Conservation (phyloP, 2,888 invertebrate genomes). For the Prenolepis imparis region DNA sequence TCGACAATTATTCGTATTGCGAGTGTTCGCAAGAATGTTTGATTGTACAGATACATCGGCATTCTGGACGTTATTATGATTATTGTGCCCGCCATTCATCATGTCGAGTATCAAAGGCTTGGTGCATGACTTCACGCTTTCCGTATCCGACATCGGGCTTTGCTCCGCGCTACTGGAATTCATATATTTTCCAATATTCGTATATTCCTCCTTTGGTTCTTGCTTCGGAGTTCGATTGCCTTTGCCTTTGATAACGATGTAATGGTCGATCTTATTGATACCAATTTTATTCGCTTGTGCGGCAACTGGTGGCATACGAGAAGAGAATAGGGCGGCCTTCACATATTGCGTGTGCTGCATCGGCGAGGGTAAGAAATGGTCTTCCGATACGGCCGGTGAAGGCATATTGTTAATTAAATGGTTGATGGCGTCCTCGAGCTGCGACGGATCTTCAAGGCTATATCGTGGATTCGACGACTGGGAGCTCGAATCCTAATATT, state of each 20-base stretch:
- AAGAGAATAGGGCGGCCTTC: slow-evolving; percentile 83
- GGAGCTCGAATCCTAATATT: slow-evolving; percentile 2
- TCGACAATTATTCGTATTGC: slow-evolving; percentile 30
- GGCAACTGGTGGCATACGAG: slow-evolving; percentile 82
- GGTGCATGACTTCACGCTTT: slow-evolving; percentile 5
- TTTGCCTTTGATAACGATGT: slow-evolving; percentile 67
- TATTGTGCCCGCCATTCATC: neutral
- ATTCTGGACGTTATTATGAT: neutral
- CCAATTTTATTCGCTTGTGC: slow-evolving; percentile 82
- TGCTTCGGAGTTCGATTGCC: slow-evolving; percentile 47
- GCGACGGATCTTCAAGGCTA: slow-evolving; percentile 91
- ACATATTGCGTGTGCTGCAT: slow-evolving; percentile 81
- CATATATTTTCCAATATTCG: neutral
- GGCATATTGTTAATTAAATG: slow-evolving; percentile 88
- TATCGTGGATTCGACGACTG: slow-evolving; percentile 77
- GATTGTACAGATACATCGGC: neutral
- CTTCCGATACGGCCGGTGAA: slow-evolving; percentile 84
- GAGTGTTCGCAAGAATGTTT: slow-evolving; percentile 3
- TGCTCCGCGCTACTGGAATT: slow-evolving; percentile 16
- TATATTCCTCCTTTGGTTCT: slow-evolving; percentile 27
- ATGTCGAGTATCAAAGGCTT: slow-evolving; percentile 43
- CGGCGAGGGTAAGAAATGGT: slow-evolving; percentile 73
- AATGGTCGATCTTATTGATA: slow-evolving; percentile 75
- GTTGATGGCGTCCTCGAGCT: slow-evolving; percentile 91
- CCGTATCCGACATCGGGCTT: slow-evolving; percentile 17